phyloP scores from a whole-genome alignment of 2,888 invertebrate genomes.

The Scaeva pyrastri region DNA sequence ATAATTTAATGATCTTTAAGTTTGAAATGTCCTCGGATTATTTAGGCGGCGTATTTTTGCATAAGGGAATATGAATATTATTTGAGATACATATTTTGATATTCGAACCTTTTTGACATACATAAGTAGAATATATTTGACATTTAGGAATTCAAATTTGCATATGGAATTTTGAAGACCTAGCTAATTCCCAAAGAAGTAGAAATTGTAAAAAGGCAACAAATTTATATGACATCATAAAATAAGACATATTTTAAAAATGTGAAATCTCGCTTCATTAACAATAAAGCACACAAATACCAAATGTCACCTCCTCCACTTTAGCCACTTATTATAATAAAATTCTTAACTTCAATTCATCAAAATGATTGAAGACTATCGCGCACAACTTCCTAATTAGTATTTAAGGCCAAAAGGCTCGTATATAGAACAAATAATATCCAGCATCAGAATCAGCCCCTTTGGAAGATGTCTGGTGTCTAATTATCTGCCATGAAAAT shows the following conservation, averaged over 20 bases:
- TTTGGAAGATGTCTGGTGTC: constrained; percentile 49
- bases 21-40: neutral
- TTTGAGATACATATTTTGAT: neutral
- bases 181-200: too few relatives aligned
- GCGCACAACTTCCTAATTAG: constrained; percentile 57
- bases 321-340: neutral
- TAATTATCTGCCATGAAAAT: constrained; percentile 58
- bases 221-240: too few relatives aligned
- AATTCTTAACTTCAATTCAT: constrained; percentile 33
- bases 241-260: too few relatives aligned
- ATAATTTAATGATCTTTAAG: constrained; percentile 9
- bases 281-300: neutral
- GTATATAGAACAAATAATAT: constrained; percentile 52
- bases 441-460: neutral
- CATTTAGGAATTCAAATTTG: neutral
- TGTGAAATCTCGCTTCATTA: too few relatives aligned
- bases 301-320: constrained; percentile 1
- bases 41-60: neutral
- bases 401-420: constrained; percentile 64
- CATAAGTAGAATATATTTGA: neutral
- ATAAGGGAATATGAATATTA: neutral
- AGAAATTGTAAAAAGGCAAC: too few relatives aligned
- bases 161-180: too few relatives aligned
- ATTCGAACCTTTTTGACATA: neutral
- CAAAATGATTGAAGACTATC: constrained; percentile 37